Conservation (phyloP, 2,113 vertebrate genomes). For the human (Homo sapiens) region DNA sequence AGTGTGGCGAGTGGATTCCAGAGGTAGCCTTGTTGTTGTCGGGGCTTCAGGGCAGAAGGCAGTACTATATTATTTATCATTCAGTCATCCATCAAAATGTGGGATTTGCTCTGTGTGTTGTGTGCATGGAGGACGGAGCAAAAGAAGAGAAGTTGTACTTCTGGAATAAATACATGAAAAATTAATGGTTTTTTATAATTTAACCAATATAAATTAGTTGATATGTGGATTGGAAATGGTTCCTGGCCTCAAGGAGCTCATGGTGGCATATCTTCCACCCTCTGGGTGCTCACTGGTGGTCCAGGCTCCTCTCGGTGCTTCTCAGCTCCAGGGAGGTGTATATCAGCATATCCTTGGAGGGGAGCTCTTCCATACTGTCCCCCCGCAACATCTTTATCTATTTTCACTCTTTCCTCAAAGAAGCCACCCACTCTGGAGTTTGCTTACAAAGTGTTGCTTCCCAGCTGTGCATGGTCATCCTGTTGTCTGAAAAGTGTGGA, state of each 20-base stretch:
- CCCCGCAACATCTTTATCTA: background rate
- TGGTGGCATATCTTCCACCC: too few relatives aligned
- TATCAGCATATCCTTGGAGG: background rate
- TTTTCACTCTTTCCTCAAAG: slow-evolving; percentile 17
- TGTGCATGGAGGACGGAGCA: background rate
- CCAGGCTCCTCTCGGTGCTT: background rate
- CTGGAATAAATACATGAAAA: background rate
- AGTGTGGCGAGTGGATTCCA: background rate
- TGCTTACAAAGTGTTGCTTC: background rate
- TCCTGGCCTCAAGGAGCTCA: background rate
- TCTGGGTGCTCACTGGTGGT: background rate
- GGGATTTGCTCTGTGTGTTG: background rate
- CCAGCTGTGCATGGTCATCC: background rate
- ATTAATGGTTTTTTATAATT: background rate
- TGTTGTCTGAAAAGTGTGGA: background rate
- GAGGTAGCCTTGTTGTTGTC: background rate
- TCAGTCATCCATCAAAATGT: background rate
- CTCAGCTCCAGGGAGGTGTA: background rate
- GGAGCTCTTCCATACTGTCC: background rate
- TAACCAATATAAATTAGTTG: background rate
- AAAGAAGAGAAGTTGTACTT: background rate
- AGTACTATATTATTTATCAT: background rate
- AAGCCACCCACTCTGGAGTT: background rate
- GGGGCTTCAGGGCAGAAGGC: background rate
- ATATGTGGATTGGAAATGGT: background rate